These are phyloP conservation scores for Aphodius granarius DNA, from an alignment of 2,888 invertebrate species.

Conservation along the genomic window DNA sequence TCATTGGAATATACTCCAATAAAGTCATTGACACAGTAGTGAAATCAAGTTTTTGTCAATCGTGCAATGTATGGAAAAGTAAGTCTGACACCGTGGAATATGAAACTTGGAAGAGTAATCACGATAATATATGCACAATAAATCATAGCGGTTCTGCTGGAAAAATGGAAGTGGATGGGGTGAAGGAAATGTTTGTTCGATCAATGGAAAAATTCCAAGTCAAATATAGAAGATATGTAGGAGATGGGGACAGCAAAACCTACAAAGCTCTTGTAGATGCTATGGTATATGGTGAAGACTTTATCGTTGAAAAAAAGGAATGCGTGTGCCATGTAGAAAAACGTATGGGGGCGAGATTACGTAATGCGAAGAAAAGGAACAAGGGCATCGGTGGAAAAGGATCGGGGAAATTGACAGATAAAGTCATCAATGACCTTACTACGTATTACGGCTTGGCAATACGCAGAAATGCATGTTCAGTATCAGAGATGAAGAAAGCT, in stretches of 20 bases:
- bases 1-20: constrained; percentile 28
- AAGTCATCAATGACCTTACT: background rate
- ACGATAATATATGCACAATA: constrained; percentile 29
- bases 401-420: constrained; percentile 8
- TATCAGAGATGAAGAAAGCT: too few species aligned
- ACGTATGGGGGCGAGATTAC: constrained; percentile 32
- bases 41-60: constrained; percentile 29
- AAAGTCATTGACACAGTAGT: constrained; percentile 30
- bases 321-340: constrained; percentile 29
- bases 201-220: too few species aligned
- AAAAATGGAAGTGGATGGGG: constrained; percentile 31
- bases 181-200: too few species aligned
- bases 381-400: constrained; percentile 3
- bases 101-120: constrained; percentile 28
- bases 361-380: constrained; percentile 18
- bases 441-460: constrained; percentile 6
- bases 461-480: too few species aligned
- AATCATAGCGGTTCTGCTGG: constrained; percentile 32
- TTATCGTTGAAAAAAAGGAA: too few species aligned
- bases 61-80: constrained; percentile 28
- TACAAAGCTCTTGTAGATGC: too few species aligned
- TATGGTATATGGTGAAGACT: too few species aligned
- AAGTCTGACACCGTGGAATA: constrained; percentile 30
- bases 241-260: too few species aligned
- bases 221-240: too few species aligned